These are phyloP conservation scores for Adelges cooleyi DNA, from an alignment of 1,140 invertebrate genomes.

Conservation along the genomic window DNA sequence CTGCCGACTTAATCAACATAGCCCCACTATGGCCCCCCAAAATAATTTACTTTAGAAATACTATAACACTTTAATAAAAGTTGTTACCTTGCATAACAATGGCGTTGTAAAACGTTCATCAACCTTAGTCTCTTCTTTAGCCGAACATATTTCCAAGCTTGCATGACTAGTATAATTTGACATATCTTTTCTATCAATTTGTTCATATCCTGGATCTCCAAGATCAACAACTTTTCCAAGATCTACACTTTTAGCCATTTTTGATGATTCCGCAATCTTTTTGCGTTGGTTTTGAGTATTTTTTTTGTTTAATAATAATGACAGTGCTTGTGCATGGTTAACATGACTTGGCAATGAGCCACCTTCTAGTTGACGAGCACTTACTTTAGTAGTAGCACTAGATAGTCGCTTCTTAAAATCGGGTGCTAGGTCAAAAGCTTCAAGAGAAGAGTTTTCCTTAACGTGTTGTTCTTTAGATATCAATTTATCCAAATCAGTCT, in stretches of 20 bases:
- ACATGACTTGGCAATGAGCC: slow-evolving; percentile 51
- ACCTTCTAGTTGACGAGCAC: slow-evolving; percentile 51
- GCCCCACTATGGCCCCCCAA: too few species aligned
- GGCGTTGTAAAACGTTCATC: slow-evolving; percentile 13
- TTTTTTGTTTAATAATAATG: slow-evolving; percentile 17
- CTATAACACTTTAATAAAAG: not conserved
- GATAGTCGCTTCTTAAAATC: slow-evolving; percentile 10
- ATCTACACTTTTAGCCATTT: slow-evolving; percentile 24
- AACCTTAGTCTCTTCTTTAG: slow-evolving; percentile 12
- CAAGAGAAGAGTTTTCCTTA: slow-evolving; percentile 13
- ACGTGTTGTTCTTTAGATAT: slow-evolving; percentile 17
- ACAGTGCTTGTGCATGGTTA: slow-evolving; percentile 35
- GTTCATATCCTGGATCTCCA: slow-evolving; percentile 1
- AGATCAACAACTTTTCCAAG: slow-evolving; percentile 14
- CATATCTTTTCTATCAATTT: not conserved
- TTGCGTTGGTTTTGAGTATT: slow-evolving; percentile 9
- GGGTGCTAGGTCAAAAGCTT: slow-evolving; percentile 19
- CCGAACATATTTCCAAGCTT: slow-evolving; percentile 17
- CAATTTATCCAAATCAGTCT: slow-evolving; percentile 25
- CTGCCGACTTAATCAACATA: too few species aligned
- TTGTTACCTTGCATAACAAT: slow-evolving; percentile 6
- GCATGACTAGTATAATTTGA: slow-evolving; percentile 24
- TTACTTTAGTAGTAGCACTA: slow-evolving; percentile 20
- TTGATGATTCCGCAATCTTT: slow-evolving; percentile 12
- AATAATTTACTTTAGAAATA: not conserved